Base-by-base conservation (phyloP, 2,113 vertebrate genomes). In the Pristiophorus japonicus region DNA sequence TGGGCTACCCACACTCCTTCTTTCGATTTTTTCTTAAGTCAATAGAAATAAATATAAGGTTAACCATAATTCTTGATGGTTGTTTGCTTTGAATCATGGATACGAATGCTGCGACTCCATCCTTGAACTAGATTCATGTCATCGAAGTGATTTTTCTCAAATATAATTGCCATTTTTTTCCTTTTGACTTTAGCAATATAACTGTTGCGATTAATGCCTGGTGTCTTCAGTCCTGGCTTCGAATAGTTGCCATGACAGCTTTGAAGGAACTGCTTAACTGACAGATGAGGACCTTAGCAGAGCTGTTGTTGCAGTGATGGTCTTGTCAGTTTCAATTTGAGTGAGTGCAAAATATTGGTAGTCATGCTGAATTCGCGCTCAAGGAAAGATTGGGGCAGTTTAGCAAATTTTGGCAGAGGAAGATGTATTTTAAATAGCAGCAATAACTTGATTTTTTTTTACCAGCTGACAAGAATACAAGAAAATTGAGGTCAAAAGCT, bases 251-350 rank as follows among this genome's bases (percentile, higher is more conserved):
- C 88, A 91, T 91, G 88, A 91, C 88, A 91, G 14, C 88, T n/a
- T 18, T 59, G 59, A 91, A 63, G 88, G 55, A 91, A n/a, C 88
- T 91, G 30, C n/a, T n/a, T n/a, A 91, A 91, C 55, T 91, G 88
- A 91, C 55, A 63, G 88, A 91, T 91, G 88, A 63, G 55, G 88
- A 55, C 55, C 55, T 91, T 62, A 63, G 88, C 55, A 42, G 34
- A 63, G n/a, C 62, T 16, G 59, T 91, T 63, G 55, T 63, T 87
- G 55, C 16, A 55, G 88, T 62, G 34, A 91, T 91, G 55, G 55
- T 91, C 88, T 38, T 91, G 88, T 91, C 88, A 91, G 55, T 16
- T 91, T 63, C 55, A 91, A 91, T 91, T 91, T 91, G 55, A 63
- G 59, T 38, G 55, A 63, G 14, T 45, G 55, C 88, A 91, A 16